phyloP scores from a whole-genome alignment of 2,888 invertebrate genomes.

The Pseudoips prasinana region DNA sequence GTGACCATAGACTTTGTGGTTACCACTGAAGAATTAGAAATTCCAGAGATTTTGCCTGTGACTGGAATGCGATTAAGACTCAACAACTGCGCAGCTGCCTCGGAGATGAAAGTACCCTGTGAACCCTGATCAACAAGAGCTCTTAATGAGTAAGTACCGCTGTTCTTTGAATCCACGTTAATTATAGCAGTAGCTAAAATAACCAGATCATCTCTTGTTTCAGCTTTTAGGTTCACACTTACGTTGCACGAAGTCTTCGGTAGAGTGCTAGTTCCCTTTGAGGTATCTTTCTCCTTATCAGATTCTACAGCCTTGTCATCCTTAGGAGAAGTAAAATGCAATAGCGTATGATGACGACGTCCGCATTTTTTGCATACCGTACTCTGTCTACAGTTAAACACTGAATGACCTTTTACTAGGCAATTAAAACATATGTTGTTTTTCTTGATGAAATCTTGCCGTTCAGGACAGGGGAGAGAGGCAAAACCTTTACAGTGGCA shows the following conservation, averaged over 20 bases:
- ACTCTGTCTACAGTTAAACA: constrained; percentile 5
- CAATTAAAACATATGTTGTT: constrained; percentile 24
- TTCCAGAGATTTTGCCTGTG: constrained; percentile 23
- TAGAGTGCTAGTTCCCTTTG: constrained; percentile 1
- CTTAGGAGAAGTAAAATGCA: constrained; percentile 7
- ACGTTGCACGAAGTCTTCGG: constrained; percentile 1
- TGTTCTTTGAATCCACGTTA: constrained; percentile 6
- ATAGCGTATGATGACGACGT: constrained; percentile 20
- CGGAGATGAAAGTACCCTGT: constrained; percentile 21
- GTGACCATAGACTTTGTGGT: constrained; percentile 23
- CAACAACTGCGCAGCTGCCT: constrained; percentile 16
- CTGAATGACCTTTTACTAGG: constrained; percentile 13
- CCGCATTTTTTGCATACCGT: constrained; percentile 20
- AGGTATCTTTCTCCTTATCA: background rate
- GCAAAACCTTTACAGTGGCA: constrained; percentile 12
- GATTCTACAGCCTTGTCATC: background rate
- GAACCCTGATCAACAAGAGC: constrained; percentile 26
- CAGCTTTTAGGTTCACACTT: constrained; percentile 8
- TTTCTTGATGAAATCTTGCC: constrained; percentile 15
- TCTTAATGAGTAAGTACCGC: constrained; percentile 10
- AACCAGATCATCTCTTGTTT: constrained; percentile 6
- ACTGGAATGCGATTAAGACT: constrained; percentile 12
- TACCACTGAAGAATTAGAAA: constrained; percentile 11
- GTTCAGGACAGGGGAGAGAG: constrained; percentile 3
- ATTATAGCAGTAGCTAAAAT: constrained; percentile 20